phyloP scores from a whole-genome alignment of 2,797 vertebrate species.

The Spheniscus humboldti region DNA sequence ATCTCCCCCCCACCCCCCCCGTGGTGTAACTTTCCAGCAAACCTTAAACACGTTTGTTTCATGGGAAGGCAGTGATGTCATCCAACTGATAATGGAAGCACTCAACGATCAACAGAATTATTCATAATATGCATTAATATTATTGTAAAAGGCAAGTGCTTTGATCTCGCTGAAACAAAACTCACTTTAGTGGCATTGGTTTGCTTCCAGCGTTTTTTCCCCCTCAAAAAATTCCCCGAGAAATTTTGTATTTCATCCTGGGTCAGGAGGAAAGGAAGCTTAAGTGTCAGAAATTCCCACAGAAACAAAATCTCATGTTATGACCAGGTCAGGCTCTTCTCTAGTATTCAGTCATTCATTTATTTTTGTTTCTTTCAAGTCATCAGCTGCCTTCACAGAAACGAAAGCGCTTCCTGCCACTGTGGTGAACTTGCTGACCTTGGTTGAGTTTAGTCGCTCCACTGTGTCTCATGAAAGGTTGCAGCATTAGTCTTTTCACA shows the following conservation, averaged over 20 bases:
- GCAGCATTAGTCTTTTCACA: not conserved
- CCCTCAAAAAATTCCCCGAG: not conserved
- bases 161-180: not conserved
- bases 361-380: conserved; percentile 46
- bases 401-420: not conserved
- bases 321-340: conserved; percentile 13
- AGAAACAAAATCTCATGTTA: not conserved
- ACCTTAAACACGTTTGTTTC: not conserved
- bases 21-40: not conserved
- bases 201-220: not conserved
- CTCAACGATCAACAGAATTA: not conserved
- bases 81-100: not conserved
- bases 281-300: conserved; percentile 53
- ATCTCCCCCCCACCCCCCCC: not conserved
- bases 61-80: not conserved
- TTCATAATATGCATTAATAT: conserved; percentile 3
- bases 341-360: not conserved
- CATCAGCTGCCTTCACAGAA: not conserved
- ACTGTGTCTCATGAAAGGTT: not conserved
- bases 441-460: not conserved
- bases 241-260: not conserved
- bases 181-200: not conserved
- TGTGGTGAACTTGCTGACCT: not conserved
- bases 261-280: not conserved
- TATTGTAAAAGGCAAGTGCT: not conserved